Percentiles rank a stretch among this genome's conserved stretches.
Conservation (phyloP, 2,888 invertebrate species). For the Apeira syringaria region DNA sequence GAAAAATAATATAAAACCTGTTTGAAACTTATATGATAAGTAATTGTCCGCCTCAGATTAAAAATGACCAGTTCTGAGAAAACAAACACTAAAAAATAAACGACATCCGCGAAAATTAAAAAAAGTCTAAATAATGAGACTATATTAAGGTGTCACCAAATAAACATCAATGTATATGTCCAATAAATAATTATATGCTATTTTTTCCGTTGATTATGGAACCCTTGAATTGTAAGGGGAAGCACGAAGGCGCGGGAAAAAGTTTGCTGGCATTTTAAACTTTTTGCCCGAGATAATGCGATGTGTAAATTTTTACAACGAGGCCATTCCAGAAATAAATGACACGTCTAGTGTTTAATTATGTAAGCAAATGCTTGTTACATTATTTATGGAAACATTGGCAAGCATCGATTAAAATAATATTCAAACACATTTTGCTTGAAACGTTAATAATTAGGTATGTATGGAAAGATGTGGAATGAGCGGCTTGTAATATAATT, state of each 20-base stretch:
- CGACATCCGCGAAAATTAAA: too few species aligned
- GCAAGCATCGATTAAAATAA: constrained; percentile 17
- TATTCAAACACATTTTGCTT: constrained; percentile 11
- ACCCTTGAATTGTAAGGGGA: constrained; percentile 37
- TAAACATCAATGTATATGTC: too few species aligned
- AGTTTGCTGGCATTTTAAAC: constrained; percentile 27
- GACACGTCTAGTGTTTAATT: constrained; percentile 28
- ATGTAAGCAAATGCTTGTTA: constrained; percentile 22
- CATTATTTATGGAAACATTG: constrained; percentile 15
- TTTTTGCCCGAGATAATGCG: constrained; percentile 32
- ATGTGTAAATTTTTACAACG: constrained; percentile 23
- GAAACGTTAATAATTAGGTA: constrained; percentile 11
- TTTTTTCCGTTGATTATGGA: constrained; percentile 32
- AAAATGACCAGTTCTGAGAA: too few species aligned
- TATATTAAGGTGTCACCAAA: too few species aligned
- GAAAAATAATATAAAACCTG: too few species aligned
- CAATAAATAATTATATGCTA: constrained; percentile 21
- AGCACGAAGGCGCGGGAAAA: constrained; percentile 21
- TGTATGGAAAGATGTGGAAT: constrained; percentile 1
- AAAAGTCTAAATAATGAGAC: too few species aligned
- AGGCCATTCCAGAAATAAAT: constrained; percentile 31
- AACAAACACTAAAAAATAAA: too few species aligned
- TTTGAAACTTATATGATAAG: too few species aligned
- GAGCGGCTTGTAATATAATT: too few species aligned
- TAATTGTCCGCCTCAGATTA: too few species aligned